Conservation (phyloP, 2,888 invertebrate genomes). For the Colostygia pectinataria region DNA sequence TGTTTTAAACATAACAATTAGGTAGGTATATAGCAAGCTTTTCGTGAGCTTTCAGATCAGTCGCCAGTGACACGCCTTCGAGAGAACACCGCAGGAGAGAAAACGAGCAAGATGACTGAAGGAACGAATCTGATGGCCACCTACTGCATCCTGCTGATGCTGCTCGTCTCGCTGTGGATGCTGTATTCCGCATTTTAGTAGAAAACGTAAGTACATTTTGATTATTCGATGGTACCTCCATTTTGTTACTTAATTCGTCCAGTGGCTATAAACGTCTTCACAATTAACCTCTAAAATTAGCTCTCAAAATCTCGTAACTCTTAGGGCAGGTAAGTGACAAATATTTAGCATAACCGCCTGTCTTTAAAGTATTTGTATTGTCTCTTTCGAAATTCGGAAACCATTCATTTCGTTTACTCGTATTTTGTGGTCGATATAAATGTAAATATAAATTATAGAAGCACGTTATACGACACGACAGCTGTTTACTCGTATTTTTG, state of each 20-base stretch:
- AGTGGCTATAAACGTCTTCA: slow-evolving; percentile 17
- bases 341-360: slow-evolving; percentile 9
- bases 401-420: not conserved
- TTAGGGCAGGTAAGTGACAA: not conserved
- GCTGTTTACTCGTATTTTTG: slow-evolving; percentile 15
- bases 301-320: slow-evolving; percentile 5
- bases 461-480: not conserved
- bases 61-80: slow-evolving; percentile 54
- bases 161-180: slow-evolving; percentile 85
- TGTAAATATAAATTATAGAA: slow-evolving; percentile 9
- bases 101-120: slow-evolving; percentile 59
- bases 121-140: slow-evolving; percentile 86
- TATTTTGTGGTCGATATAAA: slow-evolving; percentile 6
- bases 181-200: slow-evolving; percentile 84
- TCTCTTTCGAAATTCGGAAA: slow-evolving; percentile 5
- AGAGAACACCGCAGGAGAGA: slow-evolving; percentile 37
- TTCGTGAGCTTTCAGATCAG: slow-evolving; percentile 54
- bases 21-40: slow-evolving; percentile 54
- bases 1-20: slow-evolving; percentile 50
- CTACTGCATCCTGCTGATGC: slow-evolving; percentile 85
- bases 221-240: slow-evolving; percentile 15
- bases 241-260: slow-evolving; percentile 1
- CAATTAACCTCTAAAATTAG: slow-evolving; percentile 15
- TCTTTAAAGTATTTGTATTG: slow-evolving; percentile 12
- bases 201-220: slow-evolving; percentile 44